These are phyloP conservation scores for Didymodactylos carnosus DNA, from an alignment of 2,888 invertebrate species.

Conservation along the genomic window DNA sequence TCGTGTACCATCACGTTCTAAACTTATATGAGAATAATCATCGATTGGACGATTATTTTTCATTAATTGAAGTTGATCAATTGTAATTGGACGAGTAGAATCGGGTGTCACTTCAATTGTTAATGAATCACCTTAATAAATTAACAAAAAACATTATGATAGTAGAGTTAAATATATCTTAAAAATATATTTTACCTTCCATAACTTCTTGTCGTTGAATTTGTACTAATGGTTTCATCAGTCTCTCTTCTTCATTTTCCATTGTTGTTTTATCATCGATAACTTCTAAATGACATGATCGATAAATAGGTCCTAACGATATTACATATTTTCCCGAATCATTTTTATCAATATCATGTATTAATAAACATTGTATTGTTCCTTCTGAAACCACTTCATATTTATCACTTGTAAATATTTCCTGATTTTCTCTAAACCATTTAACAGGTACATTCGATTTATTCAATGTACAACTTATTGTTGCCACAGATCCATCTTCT, in stretches of 20 bases:
- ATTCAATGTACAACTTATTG: slow-evolving; percentile 4
- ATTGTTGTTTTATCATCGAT: neutral
- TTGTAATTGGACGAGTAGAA: neutral
- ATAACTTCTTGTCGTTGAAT: neutral
- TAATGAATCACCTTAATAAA: neutral
- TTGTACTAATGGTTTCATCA: neutral
- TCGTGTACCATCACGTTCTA: neutral
- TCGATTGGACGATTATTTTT: neutral
- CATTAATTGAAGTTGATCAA: neutral
- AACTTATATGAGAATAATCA: neutral
- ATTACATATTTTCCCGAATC: slow-evolving; percentile 1
- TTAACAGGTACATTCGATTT: slow-evolving; percentile 2
- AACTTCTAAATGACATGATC: neutral
- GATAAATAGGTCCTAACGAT: slow-evolving; percentile 2
- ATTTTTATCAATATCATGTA: neutral
- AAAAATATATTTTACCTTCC: neutral
- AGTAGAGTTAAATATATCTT: no score
- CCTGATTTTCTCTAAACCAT: slow-evolving; percentile 11
- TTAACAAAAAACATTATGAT: no score
- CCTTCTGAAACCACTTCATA: slow-evolving; percentile 12
- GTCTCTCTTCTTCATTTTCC: neutral
- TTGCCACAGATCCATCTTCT: slow-evolving; percentile 1
- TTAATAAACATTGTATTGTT: slow-evolving; percentile 2
- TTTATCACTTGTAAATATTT: neutral
- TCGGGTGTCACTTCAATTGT: neutral